Conservation (phyloP, 2,113 vertebrate genomes). For the Nibea coibor region DNA sequence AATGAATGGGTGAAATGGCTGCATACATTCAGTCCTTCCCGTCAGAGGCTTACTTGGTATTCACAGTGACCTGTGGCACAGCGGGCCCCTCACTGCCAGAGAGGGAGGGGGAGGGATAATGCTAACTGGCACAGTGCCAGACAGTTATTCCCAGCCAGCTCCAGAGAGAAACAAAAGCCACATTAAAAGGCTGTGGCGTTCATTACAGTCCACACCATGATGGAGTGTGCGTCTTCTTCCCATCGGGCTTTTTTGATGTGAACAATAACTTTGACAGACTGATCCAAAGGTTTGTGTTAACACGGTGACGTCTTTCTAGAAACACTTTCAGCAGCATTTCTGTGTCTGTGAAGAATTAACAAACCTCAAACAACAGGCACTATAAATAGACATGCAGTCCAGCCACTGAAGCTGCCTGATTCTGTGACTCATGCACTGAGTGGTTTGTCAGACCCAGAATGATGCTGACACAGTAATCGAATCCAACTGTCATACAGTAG, state of each 20-base stretch:
- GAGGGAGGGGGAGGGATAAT: neutral
- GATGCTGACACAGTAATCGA: neutral
- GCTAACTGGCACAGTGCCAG: neutral
- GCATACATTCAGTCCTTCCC: conserved; percentile 37
- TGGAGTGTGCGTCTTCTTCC: neutral
- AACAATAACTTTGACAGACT: neutral
- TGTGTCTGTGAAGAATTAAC: neutral
- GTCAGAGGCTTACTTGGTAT: conserved; percentile 32
- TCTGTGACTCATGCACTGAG: conserved; percentile 24
- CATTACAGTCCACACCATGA: neutral
- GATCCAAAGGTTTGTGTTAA: neutral
- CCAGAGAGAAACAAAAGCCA: neutral
- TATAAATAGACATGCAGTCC: conserved; percentile 34
- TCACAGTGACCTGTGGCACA: conserved; percentile 15
- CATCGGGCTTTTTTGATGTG: neutral
- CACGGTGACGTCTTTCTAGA: neutral
- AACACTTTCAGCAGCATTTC: neutral
- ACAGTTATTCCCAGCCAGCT: neutral
- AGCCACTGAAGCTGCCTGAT: neutral
- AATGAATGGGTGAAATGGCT: neutral
- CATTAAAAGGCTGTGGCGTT: neutral
- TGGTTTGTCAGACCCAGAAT: neutral
- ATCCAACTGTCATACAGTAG: neutral
- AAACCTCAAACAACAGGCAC: neutral
- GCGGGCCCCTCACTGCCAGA: neutral